Conservation (phyloP, 2,797 vertebrate genomes). For the Semaprochilodus insignis region DNA sequence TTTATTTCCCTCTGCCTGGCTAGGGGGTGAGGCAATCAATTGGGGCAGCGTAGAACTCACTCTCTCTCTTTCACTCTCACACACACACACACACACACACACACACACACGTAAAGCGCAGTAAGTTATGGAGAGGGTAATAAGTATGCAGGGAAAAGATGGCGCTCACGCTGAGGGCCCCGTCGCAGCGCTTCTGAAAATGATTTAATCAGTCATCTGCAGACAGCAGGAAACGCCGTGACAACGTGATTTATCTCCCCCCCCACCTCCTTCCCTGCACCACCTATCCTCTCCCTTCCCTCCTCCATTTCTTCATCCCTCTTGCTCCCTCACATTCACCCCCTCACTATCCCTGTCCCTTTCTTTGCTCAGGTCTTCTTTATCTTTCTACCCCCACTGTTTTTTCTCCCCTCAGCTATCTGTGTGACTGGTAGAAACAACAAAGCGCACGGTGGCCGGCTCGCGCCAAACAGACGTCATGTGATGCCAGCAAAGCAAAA, state of each 20-base stretch:
- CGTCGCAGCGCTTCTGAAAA: slow-evolving; percentile 67
- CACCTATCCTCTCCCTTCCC: slow-evolving; percentile 26
- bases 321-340: slow-evolving; percentile 13
- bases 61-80: neutral
- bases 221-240: slow-evolving; percentile 72
- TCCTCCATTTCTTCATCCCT: slow-evolving; percentile 22
- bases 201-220: slow-evolving; percentile 83
- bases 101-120: slow-evolving; percentile 14
- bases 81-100: slow-evolving; percentile 8
- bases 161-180: slow-evolving; percentile 54
- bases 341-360: slow-evolving; percentile 4
- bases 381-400: neutral
- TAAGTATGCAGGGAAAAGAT: slow-evolving; percentile 57
- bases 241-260: slow-evolving; percentile 71
- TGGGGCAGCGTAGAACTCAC: slow-evolving; percentile 13
- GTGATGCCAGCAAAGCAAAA: neutral
- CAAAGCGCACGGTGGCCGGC: neutral
- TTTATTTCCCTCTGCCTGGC: slow-evolving; percentile 41
- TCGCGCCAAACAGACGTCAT: neutral
- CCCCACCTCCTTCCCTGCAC: slow-evolving; percentile 55
- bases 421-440: neutral
- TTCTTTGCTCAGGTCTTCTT: neutral
- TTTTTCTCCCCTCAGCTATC: neutral
- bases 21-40: slow-evolving; percentile 42
- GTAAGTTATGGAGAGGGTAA: slow-evolving; percentile 52